Evolutionary conservation across 2,113 vertebrate species (phyloP).

Genomic region (cattle (Bos taurus)): ARS-UCD2.0 NC_037344.1:9408501-9409000

Average conservation of each 20-base stretch:
- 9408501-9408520: background rate
- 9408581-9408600: background rate
- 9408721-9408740: background rate
- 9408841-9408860: background rate
- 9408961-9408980: background rate
- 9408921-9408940: background rate
- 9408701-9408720: background rate
- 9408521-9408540: background rate
- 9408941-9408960: background rate
- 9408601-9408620: background rate
- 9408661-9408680: background rate
- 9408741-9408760: background rate
- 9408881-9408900: background rate
- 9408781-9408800: background rate
- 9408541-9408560: background rate
- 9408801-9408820: background rate
- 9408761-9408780: background rate
- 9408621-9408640: background rate
- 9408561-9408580: background rate
- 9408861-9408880: background rate
- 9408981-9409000: background rate
- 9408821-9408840: background rate
- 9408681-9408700: background rate
- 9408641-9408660: background rate
- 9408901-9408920: background rate